These are phyloP conservation scores for Aurelia coerulea DNA, from an alignment of 30 jellyfish, hydroid and myxozoan genomes.

Conservation along the genomic window DNA sequence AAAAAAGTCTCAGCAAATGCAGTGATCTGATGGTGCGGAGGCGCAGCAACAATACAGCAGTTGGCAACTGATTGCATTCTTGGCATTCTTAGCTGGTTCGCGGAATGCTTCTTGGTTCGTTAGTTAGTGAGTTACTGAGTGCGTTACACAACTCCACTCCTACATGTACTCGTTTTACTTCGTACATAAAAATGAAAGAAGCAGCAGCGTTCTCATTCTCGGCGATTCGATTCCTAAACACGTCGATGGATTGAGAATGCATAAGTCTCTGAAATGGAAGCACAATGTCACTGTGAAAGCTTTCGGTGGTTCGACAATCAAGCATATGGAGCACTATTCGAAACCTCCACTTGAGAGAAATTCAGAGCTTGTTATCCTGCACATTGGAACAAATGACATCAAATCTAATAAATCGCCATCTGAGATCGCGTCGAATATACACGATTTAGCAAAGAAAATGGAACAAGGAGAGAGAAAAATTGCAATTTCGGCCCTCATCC, in stretches of 20 bases:
- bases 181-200: no score
- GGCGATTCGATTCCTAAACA: constrained; percentile 48
- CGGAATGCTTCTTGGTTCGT: no score
- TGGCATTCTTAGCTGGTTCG: no score
- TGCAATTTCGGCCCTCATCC: constrained; percentile 30
- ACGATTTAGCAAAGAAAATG: constrained; percentile 31
- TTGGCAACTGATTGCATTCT: no score
- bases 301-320: constrained; percentile 48
- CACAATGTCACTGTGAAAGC: constrained; percentile 39
- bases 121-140: no score
- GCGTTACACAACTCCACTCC: no score
- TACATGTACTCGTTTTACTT: no score
- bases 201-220: constrained; percentile 8
- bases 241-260: constrained; percentile 38
- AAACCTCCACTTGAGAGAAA: constrained; percentile 33
- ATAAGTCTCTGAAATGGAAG: constrained; percentile 38
- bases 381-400: constrained; percentile 42
- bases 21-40: no score
- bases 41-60: no score
- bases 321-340: constrained; percentile 45
- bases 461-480: constrained; percentile 19
- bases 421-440: constrained; percentile 21
- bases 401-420: constrained; percentile 34
- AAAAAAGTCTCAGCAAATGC: no score
- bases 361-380: constrained; percentile 46